Evolutionary conservation across 2,113 vertebrate species (phyloP).

Genomic region (Recurvirostra avosetta): DNA sequence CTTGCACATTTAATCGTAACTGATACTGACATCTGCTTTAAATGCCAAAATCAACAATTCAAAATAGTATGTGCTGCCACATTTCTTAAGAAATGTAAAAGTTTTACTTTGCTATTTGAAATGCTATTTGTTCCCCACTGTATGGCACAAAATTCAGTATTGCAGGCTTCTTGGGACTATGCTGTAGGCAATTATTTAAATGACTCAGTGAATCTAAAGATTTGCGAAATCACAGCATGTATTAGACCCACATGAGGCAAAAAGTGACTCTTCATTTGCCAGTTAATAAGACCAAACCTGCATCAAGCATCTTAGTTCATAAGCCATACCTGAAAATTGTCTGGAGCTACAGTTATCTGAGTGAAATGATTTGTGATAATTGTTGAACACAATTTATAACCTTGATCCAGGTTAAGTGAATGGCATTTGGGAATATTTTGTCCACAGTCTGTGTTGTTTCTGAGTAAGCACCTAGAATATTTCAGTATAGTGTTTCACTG

Average conservation of each 20-base stretch:
- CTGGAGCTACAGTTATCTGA: neutral
- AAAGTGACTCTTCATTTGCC: neutral
- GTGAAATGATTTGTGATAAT: neutral
- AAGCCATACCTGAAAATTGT: neutral
- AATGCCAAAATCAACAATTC: slow-evolving; percentile 37
- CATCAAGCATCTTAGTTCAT: neutral
- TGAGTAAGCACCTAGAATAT: neutral
- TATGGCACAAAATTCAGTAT: neutral
- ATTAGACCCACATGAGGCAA: neutral
- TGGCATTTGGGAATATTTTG: neutral
- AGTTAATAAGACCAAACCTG: neutral
- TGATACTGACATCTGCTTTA: neutral
- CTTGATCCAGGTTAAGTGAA: neutral
- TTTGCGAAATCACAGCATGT: neutral
- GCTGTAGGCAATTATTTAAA: slow-evolving; percentile 40
- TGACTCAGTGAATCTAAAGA: neutral
- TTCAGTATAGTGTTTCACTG: neutral
- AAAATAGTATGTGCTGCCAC: neutral
- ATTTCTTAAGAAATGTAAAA: neutral
- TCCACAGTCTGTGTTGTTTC: neutral
- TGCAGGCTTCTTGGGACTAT: neutral
- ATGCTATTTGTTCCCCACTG: slow-evolving; percentile 13
- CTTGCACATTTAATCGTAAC: neutral
- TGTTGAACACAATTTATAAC: neutral
- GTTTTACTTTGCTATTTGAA: slow-evolving; percentile 11